Evolutionary conservation across 2,113 vertebrate species (phyloP), one percentile per base, ranked within the genome.

Genomic region (Melanerpes aurifrons): DNA sequence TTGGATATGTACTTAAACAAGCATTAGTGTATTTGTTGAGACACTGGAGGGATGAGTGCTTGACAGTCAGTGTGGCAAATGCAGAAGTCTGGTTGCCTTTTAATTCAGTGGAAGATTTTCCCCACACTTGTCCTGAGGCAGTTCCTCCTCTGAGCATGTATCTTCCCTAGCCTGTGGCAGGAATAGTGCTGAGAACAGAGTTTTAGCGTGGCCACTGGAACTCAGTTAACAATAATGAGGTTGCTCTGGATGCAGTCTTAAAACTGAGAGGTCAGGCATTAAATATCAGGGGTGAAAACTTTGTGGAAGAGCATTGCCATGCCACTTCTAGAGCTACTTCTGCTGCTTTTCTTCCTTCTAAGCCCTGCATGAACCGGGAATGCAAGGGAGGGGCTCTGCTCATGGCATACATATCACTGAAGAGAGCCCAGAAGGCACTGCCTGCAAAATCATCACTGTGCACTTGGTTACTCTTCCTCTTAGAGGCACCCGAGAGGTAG

Each of bases 401-500:
- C 11, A 0, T n/a, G 32, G 50, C 56, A 54, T 35, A 25, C 64
- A n/a, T 12, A 12, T 21, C 16, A 12, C 50, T 28, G 64, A 10
- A 10, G 15, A 71, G 75, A 54, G 45, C 29, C 43, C 53, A 37
- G 63, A 61, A 73, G 26, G 13, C 45, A 9, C 21, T 26, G 26
- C 45, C 48, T 71, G 12, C 68, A 15, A 54, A 85, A 32, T 67
- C 53, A n/a, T 58, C 14, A 6, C 24, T 57, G 6, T 35, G 2
- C 10, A 2, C 24, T 81, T 40, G 76, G 24, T 57, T 61, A 12
- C 37, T 18, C 1, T 59, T n/a, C 53, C 78, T 58, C 15, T 14
- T 71, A 99, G 99, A 82, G 99, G 99, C 45, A 98, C 98, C 79
- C 85, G 90, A 26, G 98, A 98, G 21, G 98, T 98, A 13, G 90